These are phyloP conservation scores for Haliclona indistincta DNA, from an alignment of 37 sponge, comb jelly and placozoan genomes.

Conservation along the genomic window DNA sequence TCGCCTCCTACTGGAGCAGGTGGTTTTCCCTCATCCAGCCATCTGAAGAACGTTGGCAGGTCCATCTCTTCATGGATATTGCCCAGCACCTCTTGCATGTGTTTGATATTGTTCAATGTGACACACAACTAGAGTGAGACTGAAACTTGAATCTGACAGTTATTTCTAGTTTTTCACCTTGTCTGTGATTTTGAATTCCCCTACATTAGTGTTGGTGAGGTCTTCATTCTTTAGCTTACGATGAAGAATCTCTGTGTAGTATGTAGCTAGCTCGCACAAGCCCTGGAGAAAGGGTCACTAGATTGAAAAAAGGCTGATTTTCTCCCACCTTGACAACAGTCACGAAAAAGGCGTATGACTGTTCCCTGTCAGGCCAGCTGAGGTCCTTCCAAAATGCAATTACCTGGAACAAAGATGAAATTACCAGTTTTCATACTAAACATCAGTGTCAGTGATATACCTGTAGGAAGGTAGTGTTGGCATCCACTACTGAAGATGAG, in stretches of 20 bases:
- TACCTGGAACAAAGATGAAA: slow-evolving; percentile 6
- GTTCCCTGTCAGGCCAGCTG: slow-evolving; percentile 40
- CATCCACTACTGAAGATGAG: slow-evolving; percentile 66
- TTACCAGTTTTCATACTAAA: background rate
- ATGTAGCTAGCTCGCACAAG: background rate
- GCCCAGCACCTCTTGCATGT: slow-evolving; percentile 6
- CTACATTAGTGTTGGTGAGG: background rate
- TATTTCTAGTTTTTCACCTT: background rate
- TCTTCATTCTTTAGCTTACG: background rate
- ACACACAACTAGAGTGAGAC: slow-evolving; percentile 32
- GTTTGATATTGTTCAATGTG: slow-evolving; percentile 50
- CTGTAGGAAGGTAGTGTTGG: slow-evolving; percentile 23
- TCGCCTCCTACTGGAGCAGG: no score
- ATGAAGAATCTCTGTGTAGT: background rate
- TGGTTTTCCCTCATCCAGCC: background rate
- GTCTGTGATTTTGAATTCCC: background rate
- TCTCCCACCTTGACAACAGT: slow-evolving; percentile 12
- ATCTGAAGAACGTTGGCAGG: slow-evolving; percentile 19
- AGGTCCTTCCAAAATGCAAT: slow-evolving; percentile 24
- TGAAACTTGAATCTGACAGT: background rate
- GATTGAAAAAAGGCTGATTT: background rate
- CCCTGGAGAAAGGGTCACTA: background rate
- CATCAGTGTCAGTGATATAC: slow-evolving; percentile 22
- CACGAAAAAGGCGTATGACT: slow-evolving; percentile 15
- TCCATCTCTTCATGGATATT: slow-evolving; percentile 19